Base-by-base conservation (phyloP, 2,888 invertebrate genomes). In the Dermolepida albohirtum region DNA sequence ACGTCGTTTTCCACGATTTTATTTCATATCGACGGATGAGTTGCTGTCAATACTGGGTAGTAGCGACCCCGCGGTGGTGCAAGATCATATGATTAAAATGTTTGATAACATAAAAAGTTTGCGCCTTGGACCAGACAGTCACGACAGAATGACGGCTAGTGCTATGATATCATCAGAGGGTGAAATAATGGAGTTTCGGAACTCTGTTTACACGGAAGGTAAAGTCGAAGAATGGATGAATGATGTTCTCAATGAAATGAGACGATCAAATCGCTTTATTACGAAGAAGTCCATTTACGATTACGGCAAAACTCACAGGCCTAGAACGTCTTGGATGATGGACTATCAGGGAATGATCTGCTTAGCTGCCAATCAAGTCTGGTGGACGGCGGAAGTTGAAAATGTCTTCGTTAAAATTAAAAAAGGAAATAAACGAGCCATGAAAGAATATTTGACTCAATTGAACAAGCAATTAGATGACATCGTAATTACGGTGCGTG, bases 321-420 rank as follows among this genome's bases (percentile, higher is more conserved):
- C 80, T 17, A 91, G 96, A 79, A 89, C 91, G 1, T 89, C 93
- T 27, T 97, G 96, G 96, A 95, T 96, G 86, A 78, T 95, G 79
- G 90, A 93, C 74, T 96, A 93, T 83, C 92, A 93, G 80, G 96
- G 96, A 59, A 83, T 83, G 83, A 74, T 84, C 6, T 81, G 82
- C 66, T 72, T 83, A 50, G 94, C 92, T 0, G 93, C 93, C 0
- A 95, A 95, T 85, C 92, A 93, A 76, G 92, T 97, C 1, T 97
- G 96, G 96, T 97, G 96, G 96, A 97, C 96, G 0, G 94, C 94
- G 6, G 96, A 97, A 81, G 95, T 96, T 0, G 97, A 97, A 79
- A 93, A 96, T 78, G 93, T 95, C 0, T 96, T 97, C 80, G 83
- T 80, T 4, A 90, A 89, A 78, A 89, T 91, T 50, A 85, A 88